A percentile compares a stretch with the other conserved stretches of the same genome.
Evolutionary conservation across 2,797 vertebrate genomes (phyloP).

Genomic region (Fundulus diaphanus): DNA sequence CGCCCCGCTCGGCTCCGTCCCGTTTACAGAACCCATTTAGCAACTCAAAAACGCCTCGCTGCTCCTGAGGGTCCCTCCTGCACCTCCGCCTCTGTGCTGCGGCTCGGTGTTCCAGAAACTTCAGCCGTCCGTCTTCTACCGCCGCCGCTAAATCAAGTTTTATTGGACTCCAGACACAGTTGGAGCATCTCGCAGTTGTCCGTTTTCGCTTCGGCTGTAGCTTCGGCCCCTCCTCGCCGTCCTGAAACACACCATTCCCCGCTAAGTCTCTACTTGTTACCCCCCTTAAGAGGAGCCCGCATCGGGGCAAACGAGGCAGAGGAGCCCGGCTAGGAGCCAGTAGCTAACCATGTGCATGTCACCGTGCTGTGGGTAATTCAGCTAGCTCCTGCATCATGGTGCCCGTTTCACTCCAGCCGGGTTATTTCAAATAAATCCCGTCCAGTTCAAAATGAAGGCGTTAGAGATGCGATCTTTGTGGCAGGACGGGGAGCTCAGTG

Average conservation of each 20-base stretch:
- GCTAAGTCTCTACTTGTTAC: not conserved
- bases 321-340: conserved; percentile 31
- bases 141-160: conserved; percentile 41
- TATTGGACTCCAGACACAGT: conserved; percentile 2
- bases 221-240: not conserved
- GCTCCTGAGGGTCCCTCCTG: not conserved
- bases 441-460: not conserved
- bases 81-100: not conserved
- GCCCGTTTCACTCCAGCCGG: conserved; percentile 13
- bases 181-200: conserved; percentile 26
- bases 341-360: conserved; percentile 57
- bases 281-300: not conserved
- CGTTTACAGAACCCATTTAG: conserved; percentile 12
- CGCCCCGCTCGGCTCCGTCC: conserved; percentile 67
- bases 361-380: not conserved
- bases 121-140: conserved; percentile 10
- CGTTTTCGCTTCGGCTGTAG: not conserved
- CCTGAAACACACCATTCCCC: not conserved
- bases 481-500: not conserved
- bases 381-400: conserved; percentile 9
- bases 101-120: conserved; percentile 32
- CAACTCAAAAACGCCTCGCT: not conserved
- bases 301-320: not conserved
- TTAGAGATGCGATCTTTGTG: not conserved
- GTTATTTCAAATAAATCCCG: not conserved